Base-by-base conservation (phyloP, 2,797 vertebrate species). In the Hoplostethus mediterraneus region DNA sequence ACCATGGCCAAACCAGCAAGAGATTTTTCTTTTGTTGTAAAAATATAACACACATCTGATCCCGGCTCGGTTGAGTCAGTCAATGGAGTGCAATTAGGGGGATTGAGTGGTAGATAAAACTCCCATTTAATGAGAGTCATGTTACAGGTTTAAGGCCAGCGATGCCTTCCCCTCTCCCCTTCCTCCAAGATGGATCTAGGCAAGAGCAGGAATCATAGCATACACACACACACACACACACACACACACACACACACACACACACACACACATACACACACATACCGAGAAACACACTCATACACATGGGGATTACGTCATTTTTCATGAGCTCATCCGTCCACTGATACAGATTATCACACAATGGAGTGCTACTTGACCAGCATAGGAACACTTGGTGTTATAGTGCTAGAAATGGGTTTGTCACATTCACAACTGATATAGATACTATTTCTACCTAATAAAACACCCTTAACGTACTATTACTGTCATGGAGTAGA, bases 241-340 rank as follows among this genome's bases (percentile, higher is more conserved):
- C 53, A 47, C 49, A 48, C 17, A 65, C 40, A 40, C 58, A 76
- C 60, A 80, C 48, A 59, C 12, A 14, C 17, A 59, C 12, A 14
- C 17, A 16, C 17, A 48, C 31, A 6, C 61, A 21, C 45, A n/a
- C 33, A 60, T 40, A 25, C 61, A 5, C 17, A 58, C 53, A 47
- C 49, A 48, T 17, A 65, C 40, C 56, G 59, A 6, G 63, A 62
- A 55, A 40, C 58, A 76, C 60, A 80, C 48, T 56, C 14, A 40
- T 55, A 74, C 74, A 65, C 86, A 69, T 4, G 77, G 71, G 88
- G 64, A 89, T 91, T 91, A 77, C 86, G 69, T 93, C 90, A 92
- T 86, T 67, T 64, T 53, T 52, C 73, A 90, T 93, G 89, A 94
- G 80, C 79, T 94, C 89, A 93, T 92, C 79, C 0, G 25, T 78